Evolutionary conservation across 2,113 vertebrate genomes (phyloP).

Genomic region (Paramisgurnus dabryanus): DNA sequence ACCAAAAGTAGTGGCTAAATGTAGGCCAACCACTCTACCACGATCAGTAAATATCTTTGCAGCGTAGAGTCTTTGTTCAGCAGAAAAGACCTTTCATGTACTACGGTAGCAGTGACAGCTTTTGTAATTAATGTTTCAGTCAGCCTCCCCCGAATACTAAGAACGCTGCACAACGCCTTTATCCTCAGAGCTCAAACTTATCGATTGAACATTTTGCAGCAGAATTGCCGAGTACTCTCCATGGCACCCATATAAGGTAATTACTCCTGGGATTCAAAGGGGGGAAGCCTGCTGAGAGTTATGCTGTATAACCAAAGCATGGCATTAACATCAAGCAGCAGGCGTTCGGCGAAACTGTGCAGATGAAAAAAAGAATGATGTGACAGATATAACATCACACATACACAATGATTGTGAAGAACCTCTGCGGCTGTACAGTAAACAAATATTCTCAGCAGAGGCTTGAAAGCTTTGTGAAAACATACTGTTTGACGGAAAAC

Average conservation of each 20-base stretch:
- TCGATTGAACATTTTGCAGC: conserved; percentile 40
- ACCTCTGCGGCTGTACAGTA: conserved; percentile 44
- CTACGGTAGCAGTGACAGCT: not conserved
- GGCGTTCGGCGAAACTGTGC: not conserved
- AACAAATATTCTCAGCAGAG: conserved; percentile 21
- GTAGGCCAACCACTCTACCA: not conserved
- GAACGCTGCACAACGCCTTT: not conserved
- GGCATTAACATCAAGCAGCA: conserved; percentile 19
- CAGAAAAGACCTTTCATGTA: conserved; percentile 22
- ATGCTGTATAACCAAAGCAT: not conserved
- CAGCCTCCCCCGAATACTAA: conserved; percentile 9
- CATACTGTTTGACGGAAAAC: not conserved
- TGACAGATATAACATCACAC: not conserved
- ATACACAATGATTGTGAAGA: conserved; percentile 18
- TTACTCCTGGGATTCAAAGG: conserved; percentile 27
- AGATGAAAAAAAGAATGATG: conserved; percentile 14
- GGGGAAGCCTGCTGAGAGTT: conserved; percentile 10
- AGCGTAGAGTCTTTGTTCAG: conserved; percentile 12
- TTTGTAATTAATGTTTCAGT: conserved; percentile 23
- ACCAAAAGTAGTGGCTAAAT: not conserved
- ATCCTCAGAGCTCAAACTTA: conserved; percentile 25
- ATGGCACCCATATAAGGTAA: conserved; percentile 20
- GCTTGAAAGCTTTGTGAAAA: not conserved
- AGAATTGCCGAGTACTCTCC: conserved; percentile 15
- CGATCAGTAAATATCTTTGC: conserved; percentile 1